phyloP scores from a whole-genome alignment of 2,113 vertebrate genomes.

The Ellobius talpinus region DNA sequence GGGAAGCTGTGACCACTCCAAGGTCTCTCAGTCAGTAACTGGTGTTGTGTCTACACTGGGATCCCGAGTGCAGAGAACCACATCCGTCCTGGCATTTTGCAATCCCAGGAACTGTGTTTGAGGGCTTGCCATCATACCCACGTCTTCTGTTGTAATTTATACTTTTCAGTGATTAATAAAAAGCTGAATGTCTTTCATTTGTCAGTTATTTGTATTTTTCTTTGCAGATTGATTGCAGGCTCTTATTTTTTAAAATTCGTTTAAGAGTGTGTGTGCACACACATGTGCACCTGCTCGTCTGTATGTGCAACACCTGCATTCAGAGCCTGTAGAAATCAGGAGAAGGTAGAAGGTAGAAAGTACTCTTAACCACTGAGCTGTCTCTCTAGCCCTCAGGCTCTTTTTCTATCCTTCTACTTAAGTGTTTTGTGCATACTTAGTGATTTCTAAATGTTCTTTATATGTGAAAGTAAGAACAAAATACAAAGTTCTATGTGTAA shows the following conservation, averaged over 20 bases:
- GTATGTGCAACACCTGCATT: neutral
- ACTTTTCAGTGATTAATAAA: neutral
- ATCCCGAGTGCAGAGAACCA: neutral
- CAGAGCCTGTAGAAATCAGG: neutral
- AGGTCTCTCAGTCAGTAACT: neutral
- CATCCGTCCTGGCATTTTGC: neutral
- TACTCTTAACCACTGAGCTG: neutral
- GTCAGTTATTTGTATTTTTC: neutral
- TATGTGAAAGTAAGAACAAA: neutral
- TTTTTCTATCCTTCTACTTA: neutral
- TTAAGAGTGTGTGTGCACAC: neutral
- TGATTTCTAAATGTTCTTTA: conserved; percentile 14
- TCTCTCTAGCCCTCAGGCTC: neutral
- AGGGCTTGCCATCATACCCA: neutral
- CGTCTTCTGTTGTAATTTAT: neutral
- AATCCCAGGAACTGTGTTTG: neutral
- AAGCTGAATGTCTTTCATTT: neutral
- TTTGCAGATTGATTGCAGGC: neutral
- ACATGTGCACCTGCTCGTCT: neutral
- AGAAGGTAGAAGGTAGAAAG: neutral
- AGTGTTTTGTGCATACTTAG: neutral
- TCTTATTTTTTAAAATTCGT: neutral
- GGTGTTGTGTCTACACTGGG: neutral
- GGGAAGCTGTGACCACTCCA: neutral
- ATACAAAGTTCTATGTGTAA: neutral